phyloP scores from a whole-genome alignment of 1,140 invertebrate species.

The Drosophila littoralis region DNA sequence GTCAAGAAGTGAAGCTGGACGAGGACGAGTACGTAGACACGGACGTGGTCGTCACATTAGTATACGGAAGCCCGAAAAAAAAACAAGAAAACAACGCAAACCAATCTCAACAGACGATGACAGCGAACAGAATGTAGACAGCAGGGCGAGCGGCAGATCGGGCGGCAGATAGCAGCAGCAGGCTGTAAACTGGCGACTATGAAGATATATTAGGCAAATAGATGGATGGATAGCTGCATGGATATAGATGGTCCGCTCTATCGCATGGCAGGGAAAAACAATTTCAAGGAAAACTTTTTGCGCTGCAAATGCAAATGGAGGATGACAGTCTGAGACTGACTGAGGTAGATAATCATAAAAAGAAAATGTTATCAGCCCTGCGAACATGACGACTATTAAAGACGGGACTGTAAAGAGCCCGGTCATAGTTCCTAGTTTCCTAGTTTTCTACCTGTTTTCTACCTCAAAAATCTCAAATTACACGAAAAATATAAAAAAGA shows the following conservation, averaged over 20 bases:
- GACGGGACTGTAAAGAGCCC: conserved; percentile 25
- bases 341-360: conserved; percentile 54
- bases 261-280: conserved; percentile 47
- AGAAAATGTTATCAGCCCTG: conserved; percentile 61
- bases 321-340: conserved; percentile 60
- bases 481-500: conserved; percentile 45
- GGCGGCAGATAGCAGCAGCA: conserved; percentile 48
- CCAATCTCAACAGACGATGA: conserved; percentile 80
- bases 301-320: conserved; percentile 73
- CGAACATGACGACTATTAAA: conserved; percentile 61
- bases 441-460: conserved; percentile 21
- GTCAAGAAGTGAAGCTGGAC: conserved; percentile 20
- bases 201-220: conserved; percentile 83
- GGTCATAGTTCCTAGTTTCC: conserved; percentile 14
- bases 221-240: conserved; percentile 57
- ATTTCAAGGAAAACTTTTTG: conserved; percentile 72
- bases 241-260: conserved; percentile 28
- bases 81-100: conserved; percentile 23
- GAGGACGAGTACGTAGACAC: conserved; percentile 14
- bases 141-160: conserved; percentile 34
- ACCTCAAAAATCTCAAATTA: conserved; percentile 60
- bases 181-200: conserved; percentile 80
- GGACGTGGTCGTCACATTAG: conserved; percentile 58
- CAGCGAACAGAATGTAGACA: conserved; percentile 40
- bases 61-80: conserved; percentile 70